Evolutionary conservation across 2,113 vertebrate species (phyloP).

Genomic region (Charina bottae): DNA sequence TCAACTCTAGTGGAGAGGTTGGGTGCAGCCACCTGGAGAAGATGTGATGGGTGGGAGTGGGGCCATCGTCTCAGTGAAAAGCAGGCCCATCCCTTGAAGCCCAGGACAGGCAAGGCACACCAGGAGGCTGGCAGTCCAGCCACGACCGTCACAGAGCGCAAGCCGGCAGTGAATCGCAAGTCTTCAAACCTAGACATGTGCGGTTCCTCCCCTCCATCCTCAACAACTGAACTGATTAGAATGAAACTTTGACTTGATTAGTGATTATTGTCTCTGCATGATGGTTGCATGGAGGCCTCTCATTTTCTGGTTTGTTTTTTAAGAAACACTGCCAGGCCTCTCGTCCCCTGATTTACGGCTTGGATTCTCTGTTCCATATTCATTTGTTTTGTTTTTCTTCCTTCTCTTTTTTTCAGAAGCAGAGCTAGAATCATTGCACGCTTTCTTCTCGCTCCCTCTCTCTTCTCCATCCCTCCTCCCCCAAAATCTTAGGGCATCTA

Average conservation of each 20-base stretch:
- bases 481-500: neutral
- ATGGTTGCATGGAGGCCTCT: conserved; percentile 65
- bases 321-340: conserved; percentile 63
- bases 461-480: neutral
- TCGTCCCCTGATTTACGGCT: conserved; percentile 56
- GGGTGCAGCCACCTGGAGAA: neutral
- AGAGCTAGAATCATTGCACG: conserved; percentile 6
- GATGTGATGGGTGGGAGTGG: neutral
- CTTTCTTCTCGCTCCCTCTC: conserved; percentile 14
- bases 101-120: neutral
- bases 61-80: neutral
- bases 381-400: conserved; percentile 31
- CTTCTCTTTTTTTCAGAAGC: neutral
- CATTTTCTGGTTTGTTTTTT: conserved; percentile 70
- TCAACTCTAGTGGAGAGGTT: neutral
- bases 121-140: neutral
- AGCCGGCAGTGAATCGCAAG: neutral
- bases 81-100: neutral
- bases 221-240: conserved; percentile 78
- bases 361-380: conserved; percentile 53
- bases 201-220: conserved; percentile 46
- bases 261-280: conserved; percentile 62
- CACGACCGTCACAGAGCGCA: neutral
- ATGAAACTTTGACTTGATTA: conserved; percentile 76
- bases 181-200: conserved; percentile 35